Conservation (phyloP, 2,113 vertebrate genomes). For the human region GRCh38 chr17:37382001-37382500, state of each 20-base stretch:
- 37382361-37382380: neutral
- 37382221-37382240: neutral
- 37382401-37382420: neutral
- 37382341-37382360: neutral
- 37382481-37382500: neutral
- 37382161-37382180: neutral
- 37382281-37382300: neutral
- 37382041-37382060: too few relatives aligned
- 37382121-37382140: neutral
- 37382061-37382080: too few relatives aligned
- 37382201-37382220: neutral
- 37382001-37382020: neutral
- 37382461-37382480: neutral
- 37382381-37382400: neutral
- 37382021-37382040: neutral
- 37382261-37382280: neutral
- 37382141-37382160: conserved; percentile 18
- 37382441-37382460: neutral
- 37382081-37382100: neutral
- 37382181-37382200: neutral
- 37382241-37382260: neutral
- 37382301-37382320: neutral
- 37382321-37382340: neutral
- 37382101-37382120: neutral
- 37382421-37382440: neutral